Conservation (phyloP, 2,888 invertebrate genomes). For the Tipula vernalis region DNA sequence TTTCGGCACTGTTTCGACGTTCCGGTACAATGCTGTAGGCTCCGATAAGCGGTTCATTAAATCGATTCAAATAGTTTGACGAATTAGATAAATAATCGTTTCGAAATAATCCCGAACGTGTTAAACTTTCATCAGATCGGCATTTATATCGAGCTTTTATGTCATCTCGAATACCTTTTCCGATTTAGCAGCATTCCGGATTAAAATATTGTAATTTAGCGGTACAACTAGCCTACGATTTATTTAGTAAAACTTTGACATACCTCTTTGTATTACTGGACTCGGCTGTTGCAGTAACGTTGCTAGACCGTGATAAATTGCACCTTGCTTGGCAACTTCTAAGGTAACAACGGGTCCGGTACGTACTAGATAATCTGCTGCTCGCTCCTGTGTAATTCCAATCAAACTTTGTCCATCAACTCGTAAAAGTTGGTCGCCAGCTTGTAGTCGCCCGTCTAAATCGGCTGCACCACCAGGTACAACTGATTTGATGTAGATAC, state of each 20-base stretch:
- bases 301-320: conserved; percentile 90
- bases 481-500: conserved; percentile 98
- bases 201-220: background rate
- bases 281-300: conserved; percentile 85
- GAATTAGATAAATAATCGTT: background rate
- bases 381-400: conserved; percentile 75
- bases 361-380: conserved; percentile 89
- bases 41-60: conserved; percentile 8
- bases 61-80: background rate
- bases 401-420: conserved; percentile 94
- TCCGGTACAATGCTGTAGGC: conserved; percentile 5
- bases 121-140: conserved; percentile 33
- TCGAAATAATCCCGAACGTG: conserved; percentile 14
- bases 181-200: conserved; percentile 13
- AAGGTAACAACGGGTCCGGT: conserved; percentile 89
- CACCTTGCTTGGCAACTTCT: conserved; percentile 96
- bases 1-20: background rate
- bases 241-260: conserved; percentile 20
- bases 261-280: conserved; percentile 66
- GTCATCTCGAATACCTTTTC: conserved; percentile 16
- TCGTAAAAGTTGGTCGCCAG: conserved; percentile 92
- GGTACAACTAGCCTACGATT: conserved; percentile 7
- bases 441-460: conserved; percentile 85
- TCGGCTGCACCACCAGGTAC: conserved; percentile 89
- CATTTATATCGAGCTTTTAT: background rate